These are phyloP conservation scores for Drosophila saltans DNA, from an alignment of 1,140 invertebrate species.

Conservation along the genomic window DNA sequence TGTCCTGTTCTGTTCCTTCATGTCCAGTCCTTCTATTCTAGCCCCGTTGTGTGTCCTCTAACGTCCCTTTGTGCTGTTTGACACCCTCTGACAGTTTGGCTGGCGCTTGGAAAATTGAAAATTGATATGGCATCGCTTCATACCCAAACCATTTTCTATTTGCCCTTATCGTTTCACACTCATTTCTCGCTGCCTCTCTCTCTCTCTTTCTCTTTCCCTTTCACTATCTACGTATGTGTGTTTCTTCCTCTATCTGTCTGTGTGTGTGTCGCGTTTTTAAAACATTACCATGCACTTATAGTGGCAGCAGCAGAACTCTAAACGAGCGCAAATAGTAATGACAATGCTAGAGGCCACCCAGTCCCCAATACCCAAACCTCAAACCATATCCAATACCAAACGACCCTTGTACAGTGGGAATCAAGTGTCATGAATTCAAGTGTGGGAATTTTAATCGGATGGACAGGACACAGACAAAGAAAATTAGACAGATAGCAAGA, in stretches of 20 bases:
- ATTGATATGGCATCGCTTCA: slow-evolving; percentile 69
- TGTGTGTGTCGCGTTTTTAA: slow-evolving; percentile 57
- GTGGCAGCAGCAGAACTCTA: slow-evolving; percentile 52
- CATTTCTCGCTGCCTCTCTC: not conserved
- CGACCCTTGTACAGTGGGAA: slow-evolving; percentile 50
- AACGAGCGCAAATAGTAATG: slow-evolving; percentile 77
- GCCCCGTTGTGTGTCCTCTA: slow-evolving; percentile 23
- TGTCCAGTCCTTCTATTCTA: slow-evolving; percentile 10
- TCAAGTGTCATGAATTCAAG: slow-evolving; percentile 22
- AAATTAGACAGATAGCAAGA: not conserved
- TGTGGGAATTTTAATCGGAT: slow-evolving; percentile 33
- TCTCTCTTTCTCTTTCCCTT: not conserved
- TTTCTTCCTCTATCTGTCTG: not conserved
- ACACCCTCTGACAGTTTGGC: slow-evolving; percentile 57
- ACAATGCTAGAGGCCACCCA: slow-evolving; percentile 43
- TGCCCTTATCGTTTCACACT: slow-evolving; percentile 42
- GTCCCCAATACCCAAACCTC: not conserved
- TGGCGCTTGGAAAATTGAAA: slow-evolving; percentile 64
- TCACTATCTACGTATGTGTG: not conserved
- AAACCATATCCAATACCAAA: slow-evolving; percentile 12
- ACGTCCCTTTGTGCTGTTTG: slow-evolving; percentile 15
- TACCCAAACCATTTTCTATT: slow-evolving; percentile 14
- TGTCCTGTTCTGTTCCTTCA: slow-evolving; percentile 16
- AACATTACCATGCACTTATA: slow-evolving; percentile 76
- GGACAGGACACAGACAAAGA: not conserved